Evolutionary conservation across 30 jellyfish, hydroid and myxozoan genomes (phyloP), one percentile per base, ranked within the genome.

Genomic region (Aurelia aurita): DNA sequence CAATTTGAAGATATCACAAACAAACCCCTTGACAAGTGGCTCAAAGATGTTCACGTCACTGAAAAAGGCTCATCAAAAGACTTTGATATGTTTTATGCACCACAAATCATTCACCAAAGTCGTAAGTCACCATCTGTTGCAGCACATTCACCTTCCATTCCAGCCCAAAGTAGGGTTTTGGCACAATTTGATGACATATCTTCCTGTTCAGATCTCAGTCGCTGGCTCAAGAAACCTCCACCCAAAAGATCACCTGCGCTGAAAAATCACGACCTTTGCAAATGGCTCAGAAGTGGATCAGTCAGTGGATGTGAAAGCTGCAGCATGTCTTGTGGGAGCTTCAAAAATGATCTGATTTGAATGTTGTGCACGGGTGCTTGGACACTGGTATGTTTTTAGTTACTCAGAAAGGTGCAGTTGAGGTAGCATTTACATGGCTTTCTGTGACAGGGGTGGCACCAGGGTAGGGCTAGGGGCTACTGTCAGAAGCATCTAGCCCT

Each of bases 111-210:
- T 13, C 47, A 35, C 13, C 47, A 35, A 35, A 3, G 47, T 7
- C 47, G 7, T 35, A 39, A 39, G 7, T 39, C 51, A 39, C 13
- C 51, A 39, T 9, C 51, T 8, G 9, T 39, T 39, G 15, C 51
- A 39, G 51, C 16, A 39, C 12, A 39, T 39, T 39, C 51, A 39
- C 13, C 51, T 39, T 39, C 51, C 51, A 8, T 39, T 15, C 12
- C 12, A 39, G 16, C 16, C 7, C 51, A 39, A 39, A 49, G 58
- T 21, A 57, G 39, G 20, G 23, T 75, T n/a, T 31, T 34, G 27
- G 18, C n/a, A n/a, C 87, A 75, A 66, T 75, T 75, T 57, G 87
- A 75, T 54, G 76, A 53, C 6, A 75, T 75, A 53, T 43, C 87
- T 32, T 43, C 87, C 58, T 9, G 34, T 13, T 54, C 87, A 2